A percentile compares a stretch with the other conserved stretches of the same genome.
phyloP scores from a whole-genome alignment of 2,888 invertebrate species.

The Parnassius mnemosyne region DNA sequence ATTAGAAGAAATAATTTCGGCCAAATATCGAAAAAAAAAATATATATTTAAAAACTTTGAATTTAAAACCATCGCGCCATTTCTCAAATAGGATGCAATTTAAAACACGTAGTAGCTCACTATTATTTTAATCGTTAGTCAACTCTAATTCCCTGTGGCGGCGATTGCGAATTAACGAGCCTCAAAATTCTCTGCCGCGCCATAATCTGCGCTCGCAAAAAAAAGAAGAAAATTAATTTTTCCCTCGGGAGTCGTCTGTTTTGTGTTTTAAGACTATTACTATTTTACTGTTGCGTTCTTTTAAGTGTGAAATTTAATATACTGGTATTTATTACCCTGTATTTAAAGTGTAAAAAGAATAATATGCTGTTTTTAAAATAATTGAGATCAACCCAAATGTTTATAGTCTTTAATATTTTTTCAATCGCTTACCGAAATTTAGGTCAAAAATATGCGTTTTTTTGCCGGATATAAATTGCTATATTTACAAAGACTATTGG shows the following conservation, averaged over 20 bases:
- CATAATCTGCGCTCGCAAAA: slow-evolving; percentile 19
- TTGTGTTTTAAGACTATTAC: slow-evolving; percentile 24
- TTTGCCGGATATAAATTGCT: too few species aligned
- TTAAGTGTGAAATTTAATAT: slow-evolving; percentile 3
- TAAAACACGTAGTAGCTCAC: not conserved
- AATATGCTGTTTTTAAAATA: too few species aligned
- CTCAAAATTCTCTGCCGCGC: slow-evolving; percentile 23
- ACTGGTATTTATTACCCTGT: not conserved
- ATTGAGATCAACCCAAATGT: too few species aligned
- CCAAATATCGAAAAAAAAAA: too few species aligned
- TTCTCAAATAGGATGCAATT: not conserved
- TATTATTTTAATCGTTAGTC: slow-evolving; percentile 24
- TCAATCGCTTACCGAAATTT: too few species aligned
- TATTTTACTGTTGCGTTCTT: slow-evolving; percentile 6
- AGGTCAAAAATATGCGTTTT: too few species aligned
- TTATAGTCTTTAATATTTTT: too few species aligned
- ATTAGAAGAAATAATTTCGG: not conserved
- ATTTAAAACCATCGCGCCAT: not conserved
- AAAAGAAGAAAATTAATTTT: slow-evolving; percentile 22
- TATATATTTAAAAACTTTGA: not conserved
- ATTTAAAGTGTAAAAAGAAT: too few species aligned
- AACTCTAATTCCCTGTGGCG: slow-evolving; percentile 20
- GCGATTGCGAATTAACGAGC: slow-evolving; percentile 25
- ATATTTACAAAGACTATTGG: too few species aligned
- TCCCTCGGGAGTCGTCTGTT: slow-evolving; percentile 19